A percentile compares a stretch with the other conserved stretches of the same genome.
These are phyloP conservation scores for Desmophyllum pertusum DNA, from an alignment of 92 coral and sea anemone genomes.

Conservation along the genomic window DNA sequence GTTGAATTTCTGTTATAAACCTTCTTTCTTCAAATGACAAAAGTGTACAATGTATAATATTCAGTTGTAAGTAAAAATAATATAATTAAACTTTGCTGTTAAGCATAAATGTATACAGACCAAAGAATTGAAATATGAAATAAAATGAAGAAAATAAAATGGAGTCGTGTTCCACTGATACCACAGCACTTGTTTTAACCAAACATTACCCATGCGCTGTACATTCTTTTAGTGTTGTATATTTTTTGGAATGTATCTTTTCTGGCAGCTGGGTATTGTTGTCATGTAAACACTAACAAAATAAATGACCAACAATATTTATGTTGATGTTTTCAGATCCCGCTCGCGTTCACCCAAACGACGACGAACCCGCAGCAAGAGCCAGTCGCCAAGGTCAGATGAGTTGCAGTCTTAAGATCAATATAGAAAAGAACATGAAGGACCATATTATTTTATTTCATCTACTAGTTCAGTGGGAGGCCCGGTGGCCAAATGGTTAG, in stretches of 20 bases:
- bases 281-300: not conserved
- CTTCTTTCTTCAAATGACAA: not conserved
- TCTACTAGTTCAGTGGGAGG: too few relatives aligned
- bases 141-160: too few relatives aligned
- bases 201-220: not conserved
- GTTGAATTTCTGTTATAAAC: not conserved
- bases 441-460: too few relatives aligned
- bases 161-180: too few relatives aligned
- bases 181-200: too few relatives aligned
- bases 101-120: not conserved
- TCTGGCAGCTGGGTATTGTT: not conserved
- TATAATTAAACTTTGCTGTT: not conserved
- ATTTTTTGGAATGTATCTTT: too few relatives aligned
- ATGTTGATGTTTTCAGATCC: conserved; percentile 59
- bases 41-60: not conserved
- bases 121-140: not conserved
- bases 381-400: conserved; percentile 82
- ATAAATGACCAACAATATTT: not conserved
- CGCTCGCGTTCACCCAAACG: conserved; percentile 85
- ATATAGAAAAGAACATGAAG: too few relatives aligned
- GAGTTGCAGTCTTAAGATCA: too few relatives aligned
- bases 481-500: too few relatives aligned
- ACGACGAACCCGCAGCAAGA: conserved; percentile 58
- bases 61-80: not conserved
- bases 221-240: too few relatives aligned